Conservation (phyloP, 2,797 vertebrate species). For the Molossus molossus region DNA sequence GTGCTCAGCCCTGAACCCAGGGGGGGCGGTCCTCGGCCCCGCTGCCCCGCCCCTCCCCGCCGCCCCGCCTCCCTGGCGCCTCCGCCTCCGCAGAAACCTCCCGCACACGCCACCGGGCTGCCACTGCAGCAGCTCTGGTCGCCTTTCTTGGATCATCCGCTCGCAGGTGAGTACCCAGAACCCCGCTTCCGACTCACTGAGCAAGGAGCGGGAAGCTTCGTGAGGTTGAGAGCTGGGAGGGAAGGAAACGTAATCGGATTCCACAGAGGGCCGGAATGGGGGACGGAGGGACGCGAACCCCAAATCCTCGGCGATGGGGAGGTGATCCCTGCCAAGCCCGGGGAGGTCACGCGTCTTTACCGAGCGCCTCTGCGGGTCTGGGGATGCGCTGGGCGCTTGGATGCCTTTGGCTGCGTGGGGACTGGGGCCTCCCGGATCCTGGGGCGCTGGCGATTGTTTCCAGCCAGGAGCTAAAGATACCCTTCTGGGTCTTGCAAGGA, state of each 20-base stretch:
- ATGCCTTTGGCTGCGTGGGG: background rate
- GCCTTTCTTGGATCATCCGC: background rate
- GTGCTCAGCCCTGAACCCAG: background rate
- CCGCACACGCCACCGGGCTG: background rate
- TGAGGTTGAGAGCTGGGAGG: background rate
- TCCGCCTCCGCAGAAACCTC: background rate
- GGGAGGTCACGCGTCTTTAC: background rate
- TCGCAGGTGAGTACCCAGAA: conserved; percentile 56
- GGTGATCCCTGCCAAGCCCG: background rate
- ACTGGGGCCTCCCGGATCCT: background rate
- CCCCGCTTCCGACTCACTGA: background rate
- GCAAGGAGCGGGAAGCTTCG: background rate
- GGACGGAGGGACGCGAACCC: background rate
- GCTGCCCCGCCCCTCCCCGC: background rate
- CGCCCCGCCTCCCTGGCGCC: background rate
- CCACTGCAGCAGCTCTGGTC: conserved; percentile 23
- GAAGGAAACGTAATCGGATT: background rate
- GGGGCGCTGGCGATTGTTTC: background rate
- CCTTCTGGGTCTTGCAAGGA: background rate
- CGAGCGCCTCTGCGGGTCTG: background rate
- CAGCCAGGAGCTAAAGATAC: background rate
- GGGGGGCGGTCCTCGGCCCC: background rate
- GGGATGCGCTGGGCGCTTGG: background rate
- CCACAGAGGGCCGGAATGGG: background rate
- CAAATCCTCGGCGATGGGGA: background rate